Conservation (phyloP, 1,140 invertebrate species). For the Acyrthosiphon pisum region DNA sequence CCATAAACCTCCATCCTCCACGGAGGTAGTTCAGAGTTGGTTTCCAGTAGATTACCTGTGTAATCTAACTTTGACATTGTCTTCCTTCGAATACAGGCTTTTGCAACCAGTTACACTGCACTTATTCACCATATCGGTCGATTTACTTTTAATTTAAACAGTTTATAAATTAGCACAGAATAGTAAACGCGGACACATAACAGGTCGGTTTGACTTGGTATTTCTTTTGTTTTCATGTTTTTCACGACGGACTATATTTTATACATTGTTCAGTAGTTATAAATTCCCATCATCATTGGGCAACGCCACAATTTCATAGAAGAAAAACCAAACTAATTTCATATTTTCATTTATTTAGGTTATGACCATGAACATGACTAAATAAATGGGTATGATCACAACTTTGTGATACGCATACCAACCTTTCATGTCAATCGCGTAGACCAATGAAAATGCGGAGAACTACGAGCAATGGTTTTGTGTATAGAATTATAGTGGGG, state of each 20-base stretch:
- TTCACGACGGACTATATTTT: neutral
- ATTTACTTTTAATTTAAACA: neutral
- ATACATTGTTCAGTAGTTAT: neutral
- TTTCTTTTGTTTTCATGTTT: neutral
- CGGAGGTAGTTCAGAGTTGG: neutral
- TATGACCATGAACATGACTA: neutral
- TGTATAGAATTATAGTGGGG: no score
- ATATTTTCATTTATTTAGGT: neutral
- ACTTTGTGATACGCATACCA: no score
- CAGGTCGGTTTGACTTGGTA: neutral
- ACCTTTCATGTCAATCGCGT: no score
- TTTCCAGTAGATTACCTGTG: conserved; percentile 38
- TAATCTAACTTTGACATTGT: conserved; percentile 12
- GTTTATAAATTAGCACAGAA: neutral
- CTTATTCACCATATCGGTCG: conserved; percentile 36
- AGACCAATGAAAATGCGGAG: no score
- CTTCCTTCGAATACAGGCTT: conserved; percentile 15
- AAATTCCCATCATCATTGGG: neutral
- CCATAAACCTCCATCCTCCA: neutral
- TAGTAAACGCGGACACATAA: neutral
- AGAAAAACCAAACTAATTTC: neutral
- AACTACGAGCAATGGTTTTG: no score
- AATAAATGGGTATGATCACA: no score
- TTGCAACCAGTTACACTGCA: conserved; percentile 41
- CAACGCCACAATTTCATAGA: conserved; percentile 26